phyloP scores from a whole-genome alignment of 2,888 invertebrate species.

The Coelogynopora nodosa region DNA sequence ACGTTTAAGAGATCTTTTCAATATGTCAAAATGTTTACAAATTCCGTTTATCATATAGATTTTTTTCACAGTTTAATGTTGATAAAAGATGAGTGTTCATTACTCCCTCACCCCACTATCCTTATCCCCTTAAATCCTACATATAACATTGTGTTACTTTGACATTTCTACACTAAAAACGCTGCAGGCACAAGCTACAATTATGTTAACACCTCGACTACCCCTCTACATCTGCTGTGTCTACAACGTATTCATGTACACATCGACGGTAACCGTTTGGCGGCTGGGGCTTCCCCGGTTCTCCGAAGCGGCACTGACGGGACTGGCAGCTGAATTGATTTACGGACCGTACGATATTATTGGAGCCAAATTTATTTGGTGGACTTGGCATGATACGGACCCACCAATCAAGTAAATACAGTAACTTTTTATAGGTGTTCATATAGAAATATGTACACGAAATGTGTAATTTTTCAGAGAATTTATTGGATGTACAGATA shows the following conservation, averaged over 20 bases:
- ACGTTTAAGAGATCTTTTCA: too few species aligned
- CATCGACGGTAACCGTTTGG: conserved; percentile 35
- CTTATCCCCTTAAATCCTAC: too few species aligned
- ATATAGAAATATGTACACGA: too few species aligned
- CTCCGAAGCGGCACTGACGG: conserved; percentile 39
- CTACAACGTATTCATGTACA: conserved; percentile 41
- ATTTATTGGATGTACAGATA: too few species aligned
- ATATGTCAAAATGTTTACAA: too few species aligned
- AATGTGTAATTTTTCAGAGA: too few species aligned
- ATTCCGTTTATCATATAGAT: too few species aligned
- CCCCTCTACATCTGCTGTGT: conserved; percentile 44
- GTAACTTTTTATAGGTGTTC: too few species aligned
- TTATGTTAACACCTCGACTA: conserved; percentile 39
- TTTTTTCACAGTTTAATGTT: too few species aligned
- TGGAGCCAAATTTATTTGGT: conserved; percentile 42
- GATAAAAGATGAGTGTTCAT: too few species aligned
- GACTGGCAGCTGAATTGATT: conserved; percentile 33
- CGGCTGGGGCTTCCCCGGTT: conserved; percentile 32
- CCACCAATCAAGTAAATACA: conserved; percentile 42
- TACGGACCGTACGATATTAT: conserved; percentile 42
- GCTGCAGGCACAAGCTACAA: conserved; percentile 42
- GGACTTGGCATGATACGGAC: conserved; percentile 45
- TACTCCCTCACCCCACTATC: too few species aligned
- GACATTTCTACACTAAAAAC: neutral
- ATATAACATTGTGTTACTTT: neutral